These are phyloP conservation scores for Polypedilum vanderplanki DNA, from an alignment of 1,140 invertebrate species.

Conservation along the genomic window DNA sequence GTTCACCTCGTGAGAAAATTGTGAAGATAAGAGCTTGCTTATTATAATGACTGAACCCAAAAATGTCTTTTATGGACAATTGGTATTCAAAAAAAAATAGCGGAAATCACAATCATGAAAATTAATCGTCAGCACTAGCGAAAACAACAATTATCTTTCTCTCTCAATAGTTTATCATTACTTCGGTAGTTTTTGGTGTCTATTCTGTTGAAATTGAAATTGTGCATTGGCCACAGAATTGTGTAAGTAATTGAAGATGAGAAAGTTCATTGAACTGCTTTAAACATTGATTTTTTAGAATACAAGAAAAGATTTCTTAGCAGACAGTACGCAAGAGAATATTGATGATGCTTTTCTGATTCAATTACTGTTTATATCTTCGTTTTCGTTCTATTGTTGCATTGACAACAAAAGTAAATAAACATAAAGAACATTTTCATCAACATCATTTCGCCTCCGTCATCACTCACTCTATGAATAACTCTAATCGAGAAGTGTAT, in stretches of 20 bases:
- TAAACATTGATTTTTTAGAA: neutral
- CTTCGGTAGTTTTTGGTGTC: too few relatives aligned
- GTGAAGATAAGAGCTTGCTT: neutral
- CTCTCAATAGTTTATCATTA: too few relatives aligned
- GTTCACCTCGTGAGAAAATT: neutral
- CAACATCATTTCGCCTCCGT: too few relatives aligned
- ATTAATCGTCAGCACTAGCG: neutral
- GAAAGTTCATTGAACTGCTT: conserved; percentile 12
- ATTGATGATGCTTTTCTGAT: too few relatives aligned
- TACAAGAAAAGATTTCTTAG: neutral
- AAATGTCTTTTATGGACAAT: neutral
- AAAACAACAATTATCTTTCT: neutral
- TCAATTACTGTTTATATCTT: too few relatives aligned
- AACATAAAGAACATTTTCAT: too few relatives aligned
- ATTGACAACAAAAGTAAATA: too few relatives aligned
- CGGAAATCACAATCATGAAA: neutral
- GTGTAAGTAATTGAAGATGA: neutral
- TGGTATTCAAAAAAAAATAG: neutral
- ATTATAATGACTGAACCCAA: neutral
- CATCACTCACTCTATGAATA: too few relatives aligned
- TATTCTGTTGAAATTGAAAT: too few relatives aligned
- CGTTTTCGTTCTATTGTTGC: too few relatives aligned
- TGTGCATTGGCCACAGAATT: neutral
- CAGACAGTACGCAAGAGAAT: neutral
- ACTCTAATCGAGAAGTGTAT: too few relatives aligned